Conservation (phyloP, 2,113 vertebrate species). For the Pollimyrus isidori region DNA sequence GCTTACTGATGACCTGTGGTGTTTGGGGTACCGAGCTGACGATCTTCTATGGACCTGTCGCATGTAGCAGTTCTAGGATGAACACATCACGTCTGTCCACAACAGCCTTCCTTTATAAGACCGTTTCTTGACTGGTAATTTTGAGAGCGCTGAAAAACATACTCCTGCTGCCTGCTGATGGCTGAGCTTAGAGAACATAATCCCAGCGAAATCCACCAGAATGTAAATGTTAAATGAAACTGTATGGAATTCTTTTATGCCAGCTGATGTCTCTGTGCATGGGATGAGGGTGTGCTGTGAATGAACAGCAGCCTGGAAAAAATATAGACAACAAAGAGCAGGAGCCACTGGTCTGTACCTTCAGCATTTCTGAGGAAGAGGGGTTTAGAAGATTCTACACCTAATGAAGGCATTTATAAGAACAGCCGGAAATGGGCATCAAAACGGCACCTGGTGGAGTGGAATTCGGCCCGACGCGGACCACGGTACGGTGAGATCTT, state of each 20-base stretch:
- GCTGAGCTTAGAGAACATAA: not conserved
- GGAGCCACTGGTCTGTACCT: not conserved
- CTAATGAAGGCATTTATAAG: not conserved
- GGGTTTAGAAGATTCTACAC: not conserved
- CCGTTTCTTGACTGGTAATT: not conserved
- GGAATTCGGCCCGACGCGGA: slow-evolving; percentile 12
- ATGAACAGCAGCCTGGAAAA: not conserved
- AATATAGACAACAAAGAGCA: not conserved
- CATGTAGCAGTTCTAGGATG: slow-evolving; percentile 27
- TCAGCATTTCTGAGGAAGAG: not conserved
- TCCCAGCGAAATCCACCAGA: not conserved
- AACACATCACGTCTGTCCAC: not conserved
- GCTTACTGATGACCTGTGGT: not conserved
- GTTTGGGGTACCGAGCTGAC: not conserved
- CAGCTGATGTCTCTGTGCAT: not conserved
- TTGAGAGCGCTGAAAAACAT: not conserved
- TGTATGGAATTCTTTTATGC: not conserved
- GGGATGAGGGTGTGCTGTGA: not conserved
- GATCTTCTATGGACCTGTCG: not conserved
- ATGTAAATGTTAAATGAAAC: not conserved
- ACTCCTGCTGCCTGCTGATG: not conserved
- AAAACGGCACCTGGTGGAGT: not conserved
- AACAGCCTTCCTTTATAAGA: not conserved
- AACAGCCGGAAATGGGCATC: not conserved
- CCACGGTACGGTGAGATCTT: slow-evolving; percentile 38